phyloP scores from a whole-genome alignment of 1,140 invertebrate genomes.

The Drosophila orosa region DNA sequence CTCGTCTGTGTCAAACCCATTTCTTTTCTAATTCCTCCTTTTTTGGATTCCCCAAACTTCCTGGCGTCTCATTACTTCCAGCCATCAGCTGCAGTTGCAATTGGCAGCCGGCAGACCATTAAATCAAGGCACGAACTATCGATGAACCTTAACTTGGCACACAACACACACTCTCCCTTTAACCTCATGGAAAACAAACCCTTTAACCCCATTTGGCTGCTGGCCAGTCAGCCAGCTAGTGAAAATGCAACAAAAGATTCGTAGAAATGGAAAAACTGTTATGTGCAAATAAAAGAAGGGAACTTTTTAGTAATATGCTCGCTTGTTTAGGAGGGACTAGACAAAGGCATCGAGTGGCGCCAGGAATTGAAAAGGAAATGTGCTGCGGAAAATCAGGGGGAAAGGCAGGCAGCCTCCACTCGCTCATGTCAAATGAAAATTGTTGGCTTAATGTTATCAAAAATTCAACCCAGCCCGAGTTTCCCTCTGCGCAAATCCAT shows the following conservation, averaged over 20 bases:
- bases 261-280: conserved; percentile 55
- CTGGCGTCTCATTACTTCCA: conserved; percentile 33
- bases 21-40: conserved; percentile 19
- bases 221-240: conserved; percentile 37
- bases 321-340: conserved; percentile 56
- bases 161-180: not conserved
- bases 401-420: not conserved
- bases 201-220: conserved; percentile 53
- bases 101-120: conserved; percentile 74
- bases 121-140: conserved; percentile 81
- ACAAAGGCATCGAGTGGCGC: conserved; percentile 68
- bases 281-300: conserved; percentile 59
- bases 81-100: conserved; percentile 58
- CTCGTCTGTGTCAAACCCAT: conserved; percentile 18
- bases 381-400: not conserved
- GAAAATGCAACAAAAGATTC: conserved; percentile 46
- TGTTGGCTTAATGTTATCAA: conserved; percentile 75
- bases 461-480: conserved; percentile 52
- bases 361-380: conserved; percentile 51
- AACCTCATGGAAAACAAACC: conserved; percentile 27
- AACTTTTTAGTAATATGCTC: conserved; percentile 73
- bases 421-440: conserved; percentile 71
- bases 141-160: conserved; percentile 56
- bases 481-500: conserved; percentile 35
- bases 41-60: conserved; percentile 11